Conservation (phyloP, 2,113 vertebrate genomes). For the Engraulis encrasicolus region DNA sequence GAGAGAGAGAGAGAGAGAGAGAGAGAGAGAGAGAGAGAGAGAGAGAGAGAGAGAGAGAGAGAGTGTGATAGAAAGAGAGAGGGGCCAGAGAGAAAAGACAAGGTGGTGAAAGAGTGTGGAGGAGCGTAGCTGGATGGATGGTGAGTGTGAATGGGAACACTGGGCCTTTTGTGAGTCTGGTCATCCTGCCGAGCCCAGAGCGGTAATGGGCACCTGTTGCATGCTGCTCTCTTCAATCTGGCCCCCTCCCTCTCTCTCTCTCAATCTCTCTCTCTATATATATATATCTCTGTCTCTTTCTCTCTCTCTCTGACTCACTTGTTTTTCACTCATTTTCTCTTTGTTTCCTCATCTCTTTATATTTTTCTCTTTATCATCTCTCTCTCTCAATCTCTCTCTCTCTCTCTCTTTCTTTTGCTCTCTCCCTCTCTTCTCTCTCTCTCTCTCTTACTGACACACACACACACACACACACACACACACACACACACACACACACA, state of each 20-base stretch:
- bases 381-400: no score
- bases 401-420: no score
- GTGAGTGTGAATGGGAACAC: slow-evolving; percentile 50
- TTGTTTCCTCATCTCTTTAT: no score
- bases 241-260: slow-evolving; percentile 34
- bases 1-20: no score
- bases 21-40: slow-evolving; percentile 18
- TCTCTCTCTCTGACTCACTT: slow-evolving; percentile 22
- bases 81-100: neutral
- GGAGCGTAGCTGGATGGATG: neutral
- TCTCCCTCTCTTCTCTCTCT: no score
- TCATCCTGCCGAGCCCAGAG: slow-evolving; percentile 46
- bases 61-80: slow-evolving; percentile 53
- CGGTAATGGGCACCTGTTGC: slow-evolving; percentile 60
- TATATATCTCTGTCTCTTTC: neutral
- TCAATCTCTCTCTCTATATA: slow-evolving; percentile 46
- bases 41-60: slow-evolving; percentile 33
- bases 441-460: no score
- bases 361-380: no score
- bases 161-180: slow-evolving; percentile 69
- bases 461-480: no score
- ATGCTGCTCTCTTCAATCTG: slow-evolving; percentile 36
- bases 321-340: no score
- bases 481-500: no score
- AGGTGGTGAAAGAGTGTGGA: neutral